Base-by-base conservation (phyloP, 2,797 vertebrate species). In the Coccyzus lansbergi region DNA sequence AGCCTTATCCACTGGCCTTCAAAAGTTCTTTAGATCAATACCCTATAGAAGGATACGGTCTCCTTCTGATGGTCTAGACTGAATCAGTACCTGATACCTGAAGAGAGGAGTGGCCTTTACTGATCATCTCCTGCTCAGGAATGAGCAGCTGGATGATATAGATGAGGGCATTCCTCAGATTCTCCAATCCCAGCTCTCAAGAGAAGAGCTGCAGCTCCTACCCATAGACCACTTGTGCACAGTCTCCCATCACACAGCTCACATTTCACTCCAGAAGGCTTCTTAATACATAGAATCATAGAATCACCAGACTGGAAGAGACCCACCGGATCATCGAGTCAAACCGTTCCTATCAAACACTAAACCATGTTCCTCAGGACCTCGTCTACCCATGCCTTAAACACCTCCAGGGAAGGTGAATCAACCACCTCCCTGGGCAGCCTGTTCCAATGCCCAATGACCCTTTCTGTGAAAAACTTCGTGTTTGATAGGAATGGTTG, bases 81-180 rank as follows among this genome's bases (percentile, higher is more conserved):
- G 62, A 82, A 38, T 22, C 24, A n/a, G 12, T 62, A 49, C 12
- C 26, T 62, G n/a, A 15, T 34, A 25, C n/a, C 16, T 72, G 31
- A 26, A 63, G 36, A 67, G 31, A 48, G 12, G n/a, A 49, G 21
- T 16, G 44, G 28, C 60, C n/a, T 68, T 68, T 58, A 42, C 9
- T 33, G 55, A 59, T 49, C 15, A 4, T 12, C 6, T 44, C 33
- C 52, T 40, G 29, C n/a, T 62, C 42, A 28, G 51, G 60, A 31
- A 14, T 4, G 34, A 77, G 44, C 58, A 53, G 33, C 31, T 29
- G 33, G 53, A 15, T 56, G 21, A 16, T 25, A 36, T 0, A 1
- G 20, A 4, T 1, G 0, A 9, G 10, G 13, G 7, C 33, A 40
- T 15, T 25, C 20, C 36, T 5, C 20, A 29, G 34, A 46, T 19